Conservation (phyloP, 1,140 invertebrate species). For the Pseudomyrmex sp. region DNA sequence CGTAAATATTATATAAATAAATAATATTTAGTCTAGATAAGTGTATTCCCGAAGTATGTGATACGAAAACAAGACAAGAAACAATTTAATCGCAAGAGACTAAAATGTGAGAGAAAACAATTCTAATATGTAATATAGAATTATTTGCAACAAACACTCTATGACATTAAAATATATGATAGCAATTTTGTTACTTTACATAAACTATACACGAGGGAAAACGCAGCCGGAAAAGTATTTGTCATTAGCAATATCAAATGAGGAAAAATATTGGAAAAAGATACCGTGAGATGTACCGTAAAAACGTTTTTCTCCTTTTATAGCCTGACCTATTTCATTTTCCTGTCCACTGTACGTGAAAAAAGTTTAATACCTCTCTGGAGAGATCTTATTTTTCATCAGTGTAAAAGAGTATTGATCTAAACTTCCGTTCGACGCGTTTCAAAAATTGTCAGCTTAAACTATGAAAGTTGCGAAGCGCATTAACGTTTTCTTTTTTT, state of each 20-base stretch:
- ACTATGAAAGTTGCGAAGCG: constrained; percentile 41
- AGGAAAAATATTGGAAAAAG: constrained; percentile 46
- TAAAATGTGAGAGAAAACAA: background rate
- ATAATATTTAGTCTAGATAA: too few relatives aligned
- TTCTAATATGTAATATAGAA: background rate
- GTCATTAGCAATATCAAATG: constrained; percentile 48
- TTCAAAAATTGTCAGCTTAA: constrained; percentile 56
- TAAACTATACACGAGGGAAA: background rate
- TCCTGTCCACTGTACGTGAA: constrained; percentile 30
- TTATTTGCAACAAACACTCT: background rate
- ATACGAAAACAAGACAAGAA: background rate
- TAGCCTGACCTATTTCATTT: constrained; percentile 41
- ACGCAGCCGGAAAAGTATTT: constrained; percentile 17
- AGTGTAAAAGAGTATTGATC: constrained; percentile 50
- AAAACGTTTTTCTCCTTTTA: constrained; percentile 48
- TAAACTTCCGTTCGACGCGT: constrained; percentile 41
- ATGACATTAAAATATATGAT: background rate
- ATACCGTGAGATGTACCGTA: constrained; percentile 43
- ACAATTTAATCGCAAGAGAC: background rate
- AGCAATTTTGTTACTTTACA: background rate
- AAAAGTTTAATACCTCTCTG: constrained; percentile 54
- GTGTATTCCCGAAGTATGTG: too few relatives aligned
- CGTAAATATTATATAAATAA: background rate
- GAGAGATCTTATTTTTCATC: constrained; percentile 60
- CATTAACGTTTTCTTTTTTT: constrained; percentile 28